Evolutionary conservation across 2,888 invertebrate genomes (phyloP), one percentile per base, ranked within the genome.

Genomic region (Caenorhabditis plicata): DNA sequence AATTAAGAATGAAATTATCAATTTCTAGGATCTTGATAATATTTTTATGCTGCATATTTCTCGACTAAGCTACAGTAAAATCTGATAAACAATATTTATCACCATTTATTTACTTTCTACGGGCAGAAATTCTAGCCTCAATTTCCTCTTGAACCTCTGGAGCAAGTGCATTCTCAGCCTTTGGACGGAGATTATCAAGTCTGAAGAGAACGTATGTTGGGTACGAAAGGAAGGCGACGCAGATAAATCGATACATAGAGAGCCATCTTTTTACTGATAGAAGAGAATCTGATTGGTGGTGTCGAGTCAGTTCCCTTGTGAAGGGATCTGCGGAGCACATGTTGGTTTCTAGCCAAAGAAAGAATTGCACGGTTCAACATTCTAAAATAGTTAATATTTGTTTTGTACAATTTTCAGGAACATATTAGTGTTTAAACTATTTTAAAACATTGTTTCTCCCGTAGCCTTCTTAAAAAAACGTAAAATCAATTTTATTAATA

Each of bases 181-280:
- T 51, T 40, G 78, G 77, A 43, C 78, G 78, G 26, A 77, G 64
- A 44, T 67, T 61, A 57, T 78, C 75, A 47, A 79, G 58, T 63
- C 68, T 72, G 60, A 67, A 58, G 50, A 79, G 61, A 11, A 78
- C 73, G 46, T 64, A 77, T 25, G 77, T 77, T 41, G 78, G 78
- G 58, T 78, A 78, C 13, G 73, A 67, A 36, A 78, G 61, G 65
- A 76, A 73, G 40, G 69, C 61, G 27, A 64, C 47, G 17, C 66
- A 60, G 60, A 76, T 70, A 50, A 73, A 49, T 52, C 61, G 57
- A 53, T 72, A 78, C 29, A n/a, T n/a, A n/a, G n/a, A n/a, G n/a
- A n/a, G 38, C 20, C 4, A 69, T 68, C 57, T 70, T 72, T 48
- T 72, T 70, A 41, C 56, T 35, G 45, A 58, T 35, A 29, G 71